phyloP scores from a whole-genome alignment of 2,797 vertebrate species.

The Poeciliopsis infans region DNA sequence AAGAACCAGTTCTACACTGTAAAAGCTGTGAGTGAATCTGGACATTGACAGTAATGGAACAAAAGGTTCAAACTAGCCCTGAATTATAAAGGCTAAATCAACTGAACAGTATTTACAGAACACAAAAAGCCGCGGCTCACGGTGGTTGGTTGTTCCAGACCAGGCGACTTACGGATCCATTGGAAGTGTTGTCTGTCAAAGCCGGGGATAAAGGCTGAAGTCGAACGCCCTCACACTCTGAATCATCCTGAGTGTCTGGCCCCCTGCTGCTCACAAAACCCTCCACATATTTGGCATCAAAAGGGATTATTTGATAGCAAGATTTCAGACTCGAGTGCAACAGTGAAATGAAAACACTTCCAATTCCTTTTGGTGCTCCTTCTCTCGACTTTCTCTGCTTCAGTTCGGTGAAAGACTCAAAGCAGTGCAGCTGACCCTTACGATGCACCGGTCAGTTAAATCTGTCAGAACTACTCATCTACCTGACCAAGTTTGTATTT shows the following conservation, averaged over 20 bases:
- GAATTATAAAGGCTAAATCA: background rate
- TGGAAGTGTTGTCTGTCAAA: constrained; percentile 51
- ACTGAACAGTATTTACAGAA: no score
- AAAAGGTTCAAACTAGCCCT: background rate
- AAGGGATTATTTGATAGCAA: constrained; percentile 14
- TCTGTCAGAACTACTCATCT: background rate
- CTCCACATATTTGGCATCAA: constrained; percentile 7
- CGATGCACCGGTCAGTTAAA: background rate
- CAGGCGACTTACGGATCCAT: constrained; percentile 34
- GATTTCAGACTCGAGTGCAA: constrained; percentile 1
- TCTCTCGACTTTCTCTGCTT: background rate
- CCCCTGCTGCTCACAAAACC: constrained; percentile 17
- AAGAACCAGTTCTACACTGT: background rate
- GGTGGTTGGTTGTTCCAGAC: constrained; percentile 11
- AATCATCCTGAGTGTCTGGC: constrained; percentile 15
- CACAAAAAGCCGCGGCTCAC: background rate
- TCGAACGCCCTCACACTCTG: constrained; percentile 6
- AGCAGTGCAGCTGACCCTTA: background rate
- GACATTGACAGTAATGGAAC: background rate
- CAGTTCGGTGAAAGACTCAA: background rate
- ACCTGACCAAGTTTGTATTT: background rate
- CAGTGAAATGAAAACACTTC: background rate
- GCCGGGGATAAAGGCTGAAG: constrained; percentile 26
- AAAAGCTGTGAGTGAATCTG: background rate
- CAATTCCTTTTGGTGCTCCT: background rate